These are phyloP conservation scores for Spodoptera picta DNA, from an alignment of 2,888 invertebrate genomes.

Conservation along the genomic window DNA sequence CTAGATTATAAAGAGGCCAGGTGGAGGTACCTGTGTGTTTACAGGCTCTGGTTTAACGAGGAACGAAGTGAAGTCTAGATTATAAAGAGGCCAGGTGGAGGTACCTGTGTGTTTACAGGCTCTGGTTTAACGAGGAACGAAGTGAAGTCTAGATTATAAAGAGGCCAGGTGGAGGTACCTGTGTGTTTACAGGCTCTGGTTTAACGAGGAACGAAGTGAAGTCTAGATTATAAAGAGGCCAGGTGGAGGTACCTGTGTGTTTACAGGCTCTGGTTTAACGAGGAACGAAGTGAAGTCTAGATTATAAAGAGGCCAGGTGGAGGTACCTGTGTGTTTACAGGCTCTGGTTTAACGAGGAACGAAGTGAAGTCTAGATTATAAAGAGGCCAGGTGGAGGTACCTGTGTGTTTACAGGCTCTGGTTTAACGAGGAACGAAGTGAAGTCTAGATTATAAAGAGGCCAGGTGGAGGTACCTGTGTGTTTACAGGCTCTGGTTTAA, in stretches of 20 bases:
- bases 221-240: constrained; percentile 25
- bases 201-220: too few relatives aligned
- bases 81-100: constrained; percentile 31
- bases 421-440: too few relatives aligned
- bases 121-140: too few relatives aligned
- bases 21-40: constrained; percentile 2
- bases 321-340: too few relatives aligned
- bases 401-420: too few relatives aligned
- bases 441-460: constrained; percentile 18
- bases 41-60: too few relatives aligned
- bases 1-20: constrained; percentile 30
- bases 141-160: constrained; percentile 7
- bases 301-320: constrained; percentile 35
- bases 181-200: too few relatives aligned
- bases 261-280: too few relatives aligned
- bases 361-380: not conserved
- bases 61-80: not conserved
- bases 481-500: too few relatives aligned
- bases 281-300: not conserved
- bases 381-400: constrained; percentile 26
- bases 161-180: constrained; percentile 18
- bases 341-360: too few relatives aligned
- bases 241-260: constrained; percentile 8
- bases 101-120: too few relatives aligned
- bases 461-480: constrained; percentile 13